phyloP scores from a whole-genome alignment of 2,797 vertebrate species.

The Manis javanica region DNA sequence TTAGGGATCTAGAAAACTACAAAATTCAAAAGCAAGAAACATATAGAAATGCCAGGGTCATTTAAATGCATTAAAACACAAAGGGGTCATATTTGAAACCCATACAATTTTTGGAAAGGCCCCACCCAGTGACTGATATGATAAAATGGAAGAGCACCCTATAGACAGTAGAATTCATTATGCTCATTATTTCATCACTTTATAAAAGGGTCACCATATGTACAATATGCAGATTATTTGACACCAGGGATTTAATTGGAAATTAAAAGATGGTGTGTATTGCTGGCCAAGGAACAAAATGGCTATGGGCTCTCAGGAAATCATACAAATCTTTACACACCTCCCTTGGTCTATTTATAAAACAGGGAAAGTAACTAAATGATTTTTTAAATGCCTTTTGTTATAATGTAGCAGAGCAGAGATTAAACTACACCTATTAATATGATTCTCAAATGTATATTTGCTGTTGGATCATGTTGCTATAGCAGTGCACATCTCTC shows the following conservation, averaged over 20 bases:
- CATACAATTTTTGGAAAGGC: not conserved
- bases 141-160: not conserved
- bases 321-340: not conserved
- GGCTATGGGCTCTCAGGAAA: not conserved
- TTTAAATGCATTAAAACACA: not conserved
- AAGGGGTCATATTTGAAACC: conserved; percentile 13
- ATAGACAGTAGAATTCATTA: not conserved
- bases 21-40: conserved; percentile 71
- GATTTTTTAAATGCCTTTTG: not conserved
- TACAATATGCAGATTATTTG: not conserved
- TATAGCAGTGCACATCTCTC: not conserved
- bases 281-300: not conserved
- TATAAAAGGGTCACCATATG: not conserved
- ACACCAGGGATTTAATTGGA: not conserved
- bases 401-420: not conserved
- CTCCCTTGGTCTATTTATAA: not conserved
- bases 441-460: not conserved
- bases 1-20: conserved; percentile 73
- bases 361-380: not conserved
- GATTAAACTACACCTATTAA: not conserved
- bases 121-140: not conserved
- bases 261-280: not conserved
- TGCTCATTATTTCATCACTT: not conserved
- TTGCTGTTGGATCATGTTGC: not conserved
- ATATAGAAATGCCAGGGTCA: conserved; percentile 59